Percentiles rank a stretch among this genome's conserved stretches.
phyloP scores from a whole-genome alignment of 2,888 invertebrate species.

The Plagodis dolabraria region DNA sequence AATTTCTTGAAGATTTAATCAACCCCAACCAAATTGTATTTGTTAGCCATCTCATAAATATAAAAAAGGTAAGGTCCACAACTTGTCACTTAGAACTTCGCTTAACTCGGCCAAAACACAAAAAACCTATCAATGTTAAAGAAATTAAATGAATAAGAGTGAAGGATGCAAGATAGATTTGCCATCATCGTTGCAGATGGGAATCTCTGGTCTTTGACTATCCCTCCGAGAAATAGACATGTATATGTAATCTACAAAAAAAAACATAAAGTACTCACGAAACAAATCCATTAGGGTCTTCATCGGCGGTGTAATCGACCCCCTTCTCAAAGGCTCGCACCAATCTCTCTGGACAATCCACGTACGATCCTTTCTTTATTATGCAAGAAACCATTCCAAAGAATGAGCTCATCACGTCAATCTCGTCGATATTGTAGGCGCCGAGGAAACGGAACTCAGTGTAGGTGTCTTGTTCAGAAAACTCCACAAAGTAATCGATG shows the following conservation, averaged over 20 bases:
- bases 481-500: conserved; percentile 54
- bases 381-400: conserved; percentile 34
- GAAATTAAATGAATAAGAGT: too few species aligned
- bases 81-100: too few species aligned
- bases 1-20: too few species aligned
- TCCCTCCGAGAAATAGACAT: not conserved
- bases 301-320: conserved; percentile 1
- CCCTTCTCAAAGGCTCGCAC: conserved; percentile 36
- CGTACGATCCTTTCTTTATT: not conserved
- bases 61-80: too few species aligned
- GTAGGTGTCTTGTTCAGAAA: conserved; percentile 38
- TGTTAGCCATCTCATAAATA: too few species aligned
- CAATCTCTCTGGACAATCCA: conserved; percentile 24
- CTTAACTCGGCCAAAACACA: too few species aligned
- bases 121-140: too few species aligned
- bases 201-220: not conserved
- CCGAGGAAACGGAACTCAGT: conserved; percentile 60
- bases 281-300: conserved; percentile 52
- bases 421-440: conserved; percentile 47
- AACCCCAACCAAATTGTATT: too few species aligned
- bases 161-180: too few species aligned
- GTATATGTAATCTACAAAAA: not conserved
- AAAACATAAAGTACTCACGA: conserved; percentile 49
- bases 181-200: not conserved
- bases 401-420: conserved; percentile 47